Conservation (phyloP, 2,797 vertebrate species). For the Hydrophis major region DNA sequence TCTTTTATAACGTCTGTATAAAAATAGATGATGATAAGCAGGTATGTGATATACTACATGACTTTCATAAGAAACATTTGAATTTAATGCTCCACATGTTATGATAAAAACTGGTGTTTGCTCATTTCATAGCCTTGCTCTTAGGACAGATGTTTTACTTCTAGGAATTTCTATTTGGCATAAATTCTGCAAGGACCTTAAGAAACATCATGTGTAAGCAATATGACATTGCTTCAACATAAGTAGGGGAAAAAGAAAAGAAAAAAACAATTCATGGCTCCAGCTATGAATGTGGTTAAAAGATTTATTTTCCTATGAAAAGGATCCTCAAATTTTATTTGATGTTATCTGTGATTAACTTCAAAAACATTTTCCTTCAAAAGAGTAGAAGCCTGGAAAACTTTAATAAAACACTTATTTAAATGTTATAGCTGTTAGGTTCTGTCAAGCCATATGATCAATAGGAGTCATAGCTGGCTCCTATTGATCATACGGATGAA, state of each 20-base stretch:
- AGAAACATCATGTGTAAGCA: not conserved
- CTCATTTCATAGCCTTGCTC: constrained; percentile 3
- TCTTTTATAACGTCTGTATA: not conserved
- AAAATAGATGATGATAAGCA: not conserved
- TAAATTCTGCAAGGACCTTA: not conserved
- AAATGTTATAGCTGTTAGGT: not conserved
- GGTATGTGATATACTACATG: not conserved
- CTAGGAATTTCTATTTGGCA: not conserved
- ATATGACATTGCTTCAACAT: not conserved
- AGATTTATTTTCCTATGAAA: not conserved
- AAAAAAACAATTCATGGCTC: not conserved
- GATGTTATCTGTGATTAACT: not conserved
- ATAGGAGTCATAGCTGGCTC: not conserved
- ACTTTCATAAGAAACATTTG: constrained; percentile 7
- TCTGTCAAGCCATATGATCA: not conserved
- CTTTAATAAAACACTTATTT: not conserved
- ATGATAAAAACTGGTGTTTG: constrained; percentile 3
- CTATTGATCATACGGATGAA: not conserved
- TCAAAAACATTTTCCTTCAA: not conserved
- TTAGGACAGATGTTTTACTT: not conserved
- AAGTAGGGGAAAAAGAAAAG: not conserved
- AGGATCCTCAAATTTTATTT: too few relatives aligned
- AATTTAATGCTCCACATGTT: constrained; percentile 33
- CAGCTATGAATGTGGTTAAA: not conserved
- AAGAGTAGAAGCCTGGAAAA: not conserved